Evolutionary conservation across 2,797 vertebrate genomes (phyloP).

Genomic region (Cetoscarus ocellatus): DNA sequence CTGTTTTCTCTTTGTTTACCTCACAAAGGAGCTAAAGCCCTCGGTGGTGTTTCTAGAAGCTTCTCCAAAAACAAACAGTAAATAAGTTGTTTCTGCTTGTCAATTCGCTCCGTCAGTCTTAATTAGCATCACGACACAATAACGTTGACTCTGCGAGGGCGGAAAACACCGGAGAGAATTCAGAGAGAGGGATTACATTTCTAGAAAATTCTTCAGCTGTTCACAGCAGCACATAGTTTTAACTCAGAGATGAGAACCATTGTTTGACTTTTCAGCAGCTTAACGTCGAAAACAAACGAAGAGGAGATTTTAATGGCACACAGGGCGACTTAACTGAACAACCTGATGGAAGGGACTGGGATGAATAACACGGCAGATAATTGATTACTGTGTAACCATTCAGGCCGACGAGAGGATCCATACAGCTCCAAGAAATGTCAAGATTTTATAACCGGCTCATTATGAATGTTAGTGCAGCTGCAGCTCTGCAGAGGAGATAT

Average conservation of each 20-base stretch:
- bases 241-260: constrained; percentile 29
- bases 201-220: constrained; percentile 22
- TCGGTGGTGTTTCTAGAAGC: too few species aligned
- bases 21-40: too few species aligned
- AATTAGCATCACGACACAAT: constrained; percentile 39
- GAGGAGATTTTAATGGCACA: constrained; percentile 6
- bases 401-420: constrained; percentile 17
- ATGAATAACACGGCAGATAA: constrained; percentile 30
- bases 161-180: constrained; percentile 44
- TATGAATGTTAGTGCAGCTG: constrained; percentile 11
- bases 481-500: not conserved
- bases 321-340: not conserved
- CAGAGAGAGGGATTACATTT: constrained; percentile 49
- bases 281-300: constrained; percentile 8
- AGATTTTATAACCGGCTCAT: constrained; percentile 21
- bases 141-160: constrained; percentile 25
- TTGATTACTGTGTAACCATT: constrained; percentile 42
- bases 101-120: constrained; percentile 48
- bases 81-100: constrained; percentile 11
- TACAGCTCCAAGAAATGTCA: constrained; percentile 32
- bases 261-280: constrained; percentile 17
- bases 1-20: too few species aligned
- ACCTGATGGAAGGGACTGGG: constrained; percentile 3
- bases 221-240: constrained; percentile 48
- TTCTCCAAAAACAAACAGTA: constrained; percentile 3